A percentile compares a stretch with the other conserved stretches of the same genome.
phyloP scores from a whole-genome alignment of 2,113 vertebrate species.

The Triplophysa siluroides region DNA sequence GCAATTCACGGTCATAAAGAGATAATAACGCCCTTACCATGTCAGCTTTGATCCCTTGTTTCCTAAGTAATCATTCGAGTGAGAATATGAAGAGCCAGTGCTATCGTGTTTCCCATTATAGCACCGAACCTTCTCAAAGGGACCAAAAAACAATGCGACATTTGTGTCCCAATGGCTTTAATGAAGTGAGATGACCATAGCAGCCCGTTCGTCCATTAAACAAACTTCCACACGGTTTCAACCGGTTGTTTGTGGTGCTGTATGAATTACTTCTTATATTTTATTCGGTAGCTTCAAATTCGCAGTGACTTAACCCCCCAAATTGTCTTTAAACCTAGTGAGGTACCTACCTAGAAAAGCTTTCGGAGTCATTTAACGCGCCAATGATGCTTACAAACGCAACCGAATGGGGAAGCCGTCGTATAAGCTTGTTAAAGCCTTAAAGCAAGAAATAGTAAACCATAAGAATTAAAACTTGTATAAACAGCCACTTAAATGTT shows the following conservation, averaged over 20 bases:
- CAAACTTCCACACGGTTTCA: slow-evolving; percentile 11
- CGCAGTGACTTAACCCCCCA: neutral
- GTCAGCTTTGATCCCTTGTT: slow-evolving; percentile 22
- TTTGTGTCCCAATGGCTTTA: slow-evolving; percentile 29
- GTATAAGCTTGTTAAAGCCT: neutral
- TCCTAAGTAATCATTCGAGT: neutral
- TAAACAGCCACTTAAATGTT: neutral
- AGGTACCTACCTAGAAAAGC: neutral
- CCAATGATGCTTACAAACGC: neutral
- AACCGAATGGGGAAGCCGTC: neutral
- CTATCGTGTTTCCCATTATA: slow-evolving; percentile 6
- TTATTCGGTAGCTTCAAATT: neutral
- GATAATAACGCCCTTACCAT: slow-evolving; percentile 32
- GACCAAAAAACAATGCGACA: neutral
- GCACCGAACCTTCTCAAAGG: neutral
- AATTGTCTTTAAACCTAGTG: neutral
- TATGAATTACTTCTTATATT: neutral
- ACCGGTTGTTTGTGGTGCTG: neutral
- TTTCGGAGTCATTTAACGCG: neutral
- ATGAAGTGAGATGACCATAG: slow-evolving; percentile 12
- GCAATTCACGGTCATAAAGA: neutral
- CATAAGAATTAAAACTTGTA: neutral
- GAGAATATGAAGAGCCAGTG: neutral
- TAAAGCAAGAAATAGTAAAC: neutral
- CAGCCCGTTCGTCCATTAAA: neutral